Percentiles rank a stretch among this genome's conserved stretches.
Conservation (phyloP, 2,888 invertebrate species). For the Mayetiola destructor region DNA sequence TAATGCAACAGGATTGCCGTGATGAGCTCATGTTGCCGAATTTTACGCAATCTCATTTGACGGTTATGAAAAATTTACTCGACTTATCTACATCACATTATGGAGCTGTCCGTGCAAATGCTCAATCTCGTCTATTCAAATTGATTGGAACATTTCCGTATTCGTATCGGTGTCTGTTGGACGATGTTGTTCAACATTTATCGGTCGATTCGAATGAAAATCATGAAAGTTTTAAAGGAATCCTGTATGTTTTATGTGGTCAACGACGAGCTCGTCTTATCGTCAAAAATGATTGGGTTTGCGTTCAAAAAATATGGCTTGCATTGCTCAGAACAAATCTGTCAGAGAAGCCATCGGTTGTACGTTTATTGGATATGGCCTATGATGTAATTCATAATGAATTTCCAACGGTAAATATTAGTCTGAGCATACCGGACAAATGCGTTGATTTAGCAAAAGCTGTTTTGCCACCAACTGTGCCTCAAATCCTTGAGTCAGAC, state of each 20-base stretch:
- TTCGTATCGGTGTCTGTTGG: conserved; percentile 51
- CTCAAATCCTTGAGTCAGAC: conserved; percentile 21
- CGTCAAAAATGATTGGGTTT: conserved; percentile 55
- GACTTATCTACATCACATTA: conserved; percentile 20
- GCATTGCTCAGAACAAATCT: conserved; percentile 60
- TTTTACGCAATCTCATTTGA: conserved; percentile 46
- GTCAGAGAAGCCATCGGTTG: conserved; percentile 73
- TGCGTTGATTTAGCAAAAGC: conserved; percentile 38
- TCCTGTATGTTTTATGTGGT: conserved; percentile 44
- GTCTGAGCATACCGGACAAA: conserved; percentile 39
- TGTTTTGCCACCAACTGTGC: conserved; percentile 31
- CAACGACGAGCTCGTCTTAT: conserved; percentile 24
- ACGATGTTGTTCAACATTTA: conserved; percentile 46
- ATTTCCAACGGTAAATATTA: conserved; percentile 49
- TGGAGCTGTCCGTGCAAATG: conserved; percentile 41
- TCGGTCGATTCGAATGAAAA: conserved; percentile 42
- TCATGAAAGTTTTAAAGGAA: conserved; percentile 61
- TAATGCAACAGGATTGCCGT: conserved; percentile 19
- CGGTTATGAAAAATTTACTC: conserved; percentile 43
- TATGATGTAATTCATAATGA: conserved; percentile 41
- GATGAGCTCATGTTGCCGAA: conserved; percentile 22
- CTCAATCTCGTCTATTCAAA: conserved; percentile 50
- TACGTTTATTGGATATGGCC: conserved; percentile 43
- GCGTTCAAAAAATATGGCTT: conserved; percentile 59
- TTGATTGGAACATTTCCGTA: conserved; percentile 51